Conservation (phyloP, 2,113 vertebrate species). For the Hyaena hyaena region DNA sequence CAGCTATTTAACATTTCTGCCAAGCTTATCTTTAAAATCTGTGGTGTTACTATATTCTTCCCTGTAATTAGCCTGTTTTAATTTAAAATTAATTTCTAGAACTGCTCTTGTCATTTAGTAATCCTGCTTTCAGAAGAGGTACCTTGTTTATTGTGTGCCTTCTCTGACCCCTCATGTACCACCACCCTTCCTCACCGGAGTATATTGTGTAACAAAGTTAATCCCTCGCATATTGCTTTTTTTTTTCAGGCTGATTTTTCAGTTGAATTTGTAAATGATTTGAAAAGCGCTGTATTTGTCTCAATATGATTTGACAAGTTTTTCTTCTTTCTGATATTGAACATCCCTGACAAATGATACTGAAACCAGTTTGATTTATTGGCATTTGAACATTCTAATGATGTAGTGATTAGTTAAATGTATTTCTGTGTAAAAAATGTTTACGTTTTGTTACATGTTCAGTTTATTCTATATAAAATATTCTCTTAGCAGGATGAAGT, state of each 20-base stretch:
- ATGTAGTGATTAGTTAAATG: neutral
- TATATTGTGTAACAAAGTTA: neutral
- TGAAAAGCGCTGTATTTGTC: neutral
- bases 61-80: neutral
- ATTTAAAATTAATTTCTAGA: conserved; percentile 34
- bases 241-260: conserved; percentile 34
- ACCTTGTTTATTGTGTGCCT: neutral
- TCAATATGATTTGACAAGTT: conserved; percentile 15
- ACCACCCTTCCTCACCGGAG: neutral
- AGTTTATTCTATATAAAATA: neutral
- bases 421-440: neutral
- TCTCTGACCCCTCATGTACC: neutral
- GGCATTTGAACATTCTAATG: neutral
- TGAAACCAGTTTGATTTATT: conserved; percentile 25
- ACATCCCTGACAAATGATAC: neutral
- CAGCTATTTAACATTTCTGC: neutral
- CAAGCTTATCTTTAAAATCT: conserved; percentile 45
- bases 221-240: neutral
- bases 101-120: neutral
- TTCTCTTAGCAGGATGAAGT: conserved; percentile 91
- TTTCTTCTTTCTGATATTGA: conserved; percentile 34
- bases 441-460: conserved; percentile 1
- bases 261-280: conserved; percentile 9
- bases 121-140: neutral
- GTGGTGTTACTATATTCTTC: neutral